Percentiles rank a stretch among this genome's conserved stretches.
These are phyloP conservation scores for Leucoma salicis DNA, from an alignment of 2,888 invertebrate species.

Conservation along the genomic window DNA sequence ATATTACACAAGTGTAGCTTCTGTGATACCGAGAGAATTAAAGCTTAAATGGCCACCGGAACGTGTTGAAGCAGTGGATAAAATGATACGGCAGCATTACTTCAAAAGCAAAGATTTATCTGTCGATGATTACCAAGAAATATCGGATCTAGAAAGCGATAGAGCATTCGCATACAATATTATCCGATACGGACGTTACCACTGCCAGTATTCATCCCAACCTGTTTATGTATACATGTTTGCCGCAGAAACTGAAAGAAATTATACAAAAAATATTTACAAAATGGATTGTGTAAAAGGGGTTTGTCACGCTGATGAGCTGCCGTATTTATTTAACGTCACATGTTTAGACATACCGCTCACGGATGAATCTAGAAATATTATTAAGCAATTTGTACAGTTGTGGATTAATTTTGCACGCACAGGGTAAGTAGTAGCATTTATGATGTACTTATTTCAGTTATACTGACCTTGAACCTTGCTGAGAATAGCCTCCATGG, in stretches of 20 bases:
- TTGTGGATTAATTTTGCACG: constrained; percentile 68
- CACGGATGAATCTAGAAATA: constrained; percentile 50
- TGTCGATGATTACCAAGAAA: constrained; percentile 47
- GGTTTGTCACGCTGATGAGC: constrained; percentile 70
- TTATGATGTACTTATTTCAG: background rate
- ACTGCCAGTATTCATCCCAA: constrained; percentile 34
- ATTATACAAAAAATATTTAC: constrained; percentile 59
- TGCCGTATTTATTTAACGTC: constrained; percentile 64
- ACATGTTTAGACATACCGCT: constrained; percentile 61
- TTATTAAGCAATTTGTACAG: constrained; percentile 51
- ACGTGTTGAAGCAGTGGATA: constrained; percentile 43
- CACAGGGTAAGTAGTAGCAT: constrained; percentile 67
- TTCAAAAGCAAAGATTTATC: constrained; percentile 52
- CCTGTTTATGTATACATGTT: constrained; percentile 67
- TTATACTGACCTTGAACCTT: too few species aligned
- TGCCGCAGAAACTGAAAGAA: constrained; percentile 64
- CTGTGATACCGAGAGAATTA: constrained; percentile 67
- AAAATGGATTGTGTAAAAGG: constrained; percentile 59
- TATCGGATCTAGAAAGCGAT: constrained; percentile 58
- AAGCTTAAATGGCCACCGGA: constrained; percentile 54
- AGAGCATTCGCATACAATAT: constrained; percentile 63
- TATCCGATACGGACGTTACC: constrained; percentile 58
- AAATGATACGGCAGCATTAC: constrained; percentile 59
- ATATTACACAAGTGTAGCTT: constrained; percentile 46
- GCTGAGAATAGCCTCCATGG: too few species aligned